Evolutionary conservation across 1,140 invertebrate species (phyloP), one percentile per base, ranked within the genome.

Genomic region (Philopotamus ludificatus): DNA sequence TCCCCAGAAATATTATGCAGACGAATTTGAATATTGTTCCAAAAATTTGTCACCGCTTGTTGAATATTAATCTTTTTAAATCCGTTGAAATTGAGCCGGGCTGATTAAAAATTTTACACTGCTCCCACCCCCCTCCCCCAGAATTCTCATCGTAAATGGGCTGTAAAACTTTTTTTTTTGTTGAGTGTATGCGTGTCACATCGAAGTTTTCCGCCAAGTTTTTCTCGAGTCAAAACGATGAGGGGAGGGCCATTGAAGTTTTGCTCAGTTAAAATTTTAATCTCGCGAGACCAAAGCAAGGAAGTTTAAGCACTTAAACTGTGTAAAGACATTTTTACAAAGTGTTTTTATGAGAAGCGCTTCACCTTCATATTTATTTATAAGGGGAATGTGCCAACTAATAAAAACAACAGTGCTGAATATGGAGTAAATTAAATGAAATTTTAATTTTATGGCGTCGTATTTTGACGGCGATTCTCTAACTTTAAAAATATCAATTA

Each of bases 261-360:
- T 70, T 60, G 60, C 44, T 45, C 68, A 70, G 64, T 70, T 70
- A 70, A 70, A 70, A 70, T 60, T 69, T 70, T 70, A 66, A 66
- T 70, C 68, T 70, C 68, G 64, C 47, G 68, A 66, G 68, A 70
- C 64, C 16, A 41, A 28, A 64, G 41, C 34, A 59, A 23, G 20
- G 54, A 70, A 70, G 45, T 70, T 70, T 70, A 44, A 65, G 63
- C 64, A 66, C 57, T 70, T 66, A 63, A 59, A 70, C 54, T 63
- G 64, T 65, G 58, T 66, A 70, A 70, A 66, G 68, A 70, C 68
- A 70, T 66, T 70, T 70, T 70, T 70, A 70, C 68, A 60, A 70
- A 70, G 66, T 70, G 65, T 70, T 65, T 66, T 70, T 66, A 70
- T 51, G 63, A 49, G 64, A 20, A 22, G 50, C 9, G 34, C 49